A percentile compares a stretch with the other conserved stretches of the same genome.
Evolutionary conservation across 2,113 vertebrate species (phyloP).

Genomic region (Centropus bengalensis): DNA sequence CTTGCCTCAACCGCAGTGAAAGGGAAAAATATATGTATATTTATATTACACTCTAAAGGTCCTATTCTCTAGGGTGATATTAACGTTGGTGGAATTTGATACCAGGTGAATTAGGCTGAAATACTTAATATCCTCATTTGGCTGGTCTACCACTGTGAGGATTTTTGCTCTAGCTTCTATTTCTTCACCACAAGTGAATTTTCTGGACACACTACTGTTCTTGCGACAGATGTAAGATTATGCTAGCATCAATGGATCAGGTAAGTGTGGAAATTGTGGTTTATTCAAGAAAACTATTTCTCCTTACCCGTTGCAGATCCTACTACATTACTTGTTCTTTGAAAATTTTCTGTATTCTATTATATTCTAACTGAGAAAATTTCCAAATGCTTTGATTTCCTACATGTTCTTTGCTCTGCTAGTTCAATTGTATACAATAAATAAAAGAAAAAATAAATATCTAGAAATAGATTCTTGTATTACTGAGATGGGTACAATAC

Average conservation of each 20-base stretch:
- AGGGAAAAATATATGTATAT: background rate
- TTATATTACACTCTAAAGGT: background rate
- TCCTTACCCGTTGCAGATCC: background rate
- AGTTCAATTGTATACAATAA: background rate
- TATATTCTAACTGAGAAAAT: background rate
- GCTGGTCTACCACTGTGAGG: background rate
- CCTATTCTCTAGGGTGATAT: background rate
- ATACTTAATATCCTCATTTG: background rate
- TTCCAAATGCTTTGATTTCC: background rate
- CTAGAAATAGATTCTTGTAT: background rate
- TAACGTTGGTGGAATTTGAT: background rate
- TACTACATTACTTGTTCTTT: background rate
- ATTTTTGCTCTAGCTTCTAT: background rate
- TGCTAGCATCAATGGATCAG: background rate
- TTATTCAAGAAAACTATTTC: background rate
- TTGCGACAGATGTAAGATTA: background rate
- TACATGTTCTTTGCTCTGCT: background rate
- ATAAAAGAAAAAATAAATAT: background rate
- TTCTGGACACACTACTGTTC: background rate
- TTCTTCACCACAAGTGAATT: background rate
- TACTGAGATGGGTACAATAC: background rate
- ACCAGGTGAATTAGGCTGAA: background rate
- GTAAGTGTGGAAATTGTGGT: background rate
- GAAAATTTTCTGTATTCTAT: background rate
- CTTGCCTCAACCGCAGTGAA: background rate